Evolutionary conservation across 2,113 vertebrate genomes (phyloP), one percentile per base, ranked within the genome.

Genomic region (Albula glossodonta): DNA sequence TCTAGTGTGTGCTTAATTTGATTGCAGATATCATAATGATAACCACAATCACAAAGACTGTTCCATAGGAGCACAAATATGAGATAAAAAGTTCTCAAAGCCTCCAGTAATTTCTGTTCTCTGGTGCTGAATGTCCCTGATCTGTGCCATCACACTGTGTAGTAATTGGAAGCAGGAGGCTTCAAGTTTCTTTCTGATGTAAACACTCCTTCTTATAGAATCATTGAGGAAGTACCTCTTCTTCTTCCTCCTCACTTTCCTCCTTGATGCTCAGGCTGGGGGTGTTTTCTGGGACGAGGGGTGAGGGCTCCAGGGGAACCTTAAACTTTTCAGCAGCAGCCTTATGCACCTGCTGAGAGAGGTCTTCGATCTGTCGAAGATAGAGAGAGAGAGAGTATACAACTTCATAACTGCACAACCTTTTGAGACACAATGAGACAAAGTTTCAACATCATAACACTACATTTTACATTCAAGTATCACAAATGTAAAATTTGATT

Each of bases 321-420:
- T 98, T 99, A 93, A 99, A 99, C 94, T 99, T 99, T 93, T 98
- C 98, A 0, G 98, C 98, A 0, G 98, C 98, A 0, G 97, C 98
- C 86, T 98, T 98, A 94, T 99, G 98, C 88, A 97, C 98, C 92
- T 99, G 98, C 90, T 99, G 98, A 0, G 98, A 98, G 25, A 99
- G 94, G 91, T 99, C 98, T 92, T 99, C 98, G 1, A 99, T 99
- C 98, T 99, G 89, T 66, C 31, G 9, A 19, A 83, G 17, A 22
- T 22, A 51, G 17, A 74, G 12, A 48, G 48, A 31, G 13, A 31
- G 48, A 80, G 25, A 74, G 41, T 78, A 17, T 51, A 48, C 3
- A 77, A 63, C 53, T 49, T 80, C 2, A 82, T 17, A 11, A 81
- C 31, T 41, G 31, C 31, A 41, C 31, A 41, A 41, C 31, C 31